Evolutionary conservation across 2,113 vertebrate genomes (phyloP).

Genomic region (Cebus imitator): DNA sequence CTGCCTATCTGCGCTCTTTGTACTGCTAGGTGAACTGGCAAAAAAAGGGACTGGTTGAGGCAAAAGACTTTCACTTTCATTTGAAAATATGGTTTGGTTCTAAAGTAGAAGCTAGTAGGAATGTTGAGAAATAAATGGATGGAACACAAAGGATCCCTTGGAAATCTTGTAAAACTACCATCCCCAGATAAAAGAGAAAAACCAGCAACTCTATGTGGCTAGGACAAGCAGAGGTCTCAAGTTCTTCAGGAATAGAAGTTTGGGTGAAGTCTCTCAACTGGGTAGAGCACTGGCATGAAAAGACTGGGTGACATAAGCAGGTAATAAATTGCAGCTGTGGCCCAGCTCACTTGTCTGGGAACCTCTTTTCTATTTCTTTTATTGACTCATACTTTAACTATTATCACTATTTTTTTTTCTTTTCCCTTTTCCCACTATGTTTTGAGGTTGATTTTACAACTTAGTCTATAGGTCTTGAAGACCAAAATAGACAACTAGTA

Average conservation of each 20-base stretch:
- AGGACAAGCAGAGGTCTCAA: neutral
- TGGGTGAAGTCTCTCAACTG: neutral
- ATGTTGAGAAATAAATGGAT: neutral
- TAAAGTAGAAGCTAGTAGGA: neutral
- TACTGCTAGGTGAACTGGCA: neutral
- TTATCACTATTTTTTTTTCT: neutral
- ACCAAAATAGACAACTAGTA: neutral
- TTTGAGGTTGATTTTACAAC: neutral
- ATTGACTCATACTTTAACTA: neutral
- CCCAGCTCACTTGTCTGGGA: neutral
- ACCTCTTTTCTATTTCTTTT: neutral
- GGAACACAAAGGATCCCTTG: neutral
- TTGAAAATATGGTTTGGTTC: neutral
- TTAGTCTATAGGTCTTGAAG: neutral
- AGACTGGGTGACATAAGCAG: neutral
- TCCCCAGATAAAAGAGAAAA: neutral
- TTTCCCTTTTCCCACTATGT: neutral
- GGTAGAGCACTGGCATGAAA: neutral
- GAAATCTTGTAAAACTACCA: neutral
- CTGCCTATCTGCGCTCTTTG: neutral
- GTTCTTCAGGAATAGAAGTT: neutral
- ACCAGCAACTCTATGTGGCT: neutral
- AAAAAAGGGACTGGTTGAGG: neutral
- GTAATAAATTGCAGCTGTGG: neutral
- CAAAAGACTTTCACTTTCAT: neutral